A percentile compares a stretch with the other conserved stretches of the same genome.
These are phyloP conservation scores for Tryphoninae sp. DNA, from an alignment of 2,888 invertebrate species.

Conservation along the genomic window DNA sequence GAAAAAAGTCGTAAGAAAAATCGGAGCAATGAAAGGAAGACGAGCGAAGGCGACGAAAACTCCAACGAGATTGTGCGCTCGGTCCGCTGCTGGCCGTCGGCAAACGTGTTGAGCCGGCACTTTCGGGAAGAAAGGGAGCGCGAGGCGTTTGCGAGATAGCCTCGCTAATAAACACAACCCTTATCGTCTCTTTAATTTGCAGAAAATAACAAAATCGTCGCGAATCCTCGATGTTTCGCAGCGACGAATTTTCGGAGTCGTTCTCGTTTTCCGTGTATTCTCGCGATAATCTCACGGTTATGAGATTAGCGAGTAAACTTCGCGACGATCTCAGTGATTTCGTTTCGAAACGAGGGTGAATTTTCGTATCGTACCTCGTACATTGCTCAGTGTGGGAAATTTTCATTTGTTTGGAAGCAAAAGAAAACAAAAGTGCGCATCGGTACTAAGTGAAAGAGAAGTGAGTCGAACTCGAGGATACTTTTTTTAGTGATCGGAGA, in stretches of 20 bases:
- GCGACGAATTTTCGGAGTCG: constrained; percentile 18
- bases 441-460: constrained; percentile 18
- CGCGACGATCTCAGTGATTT: background rate
- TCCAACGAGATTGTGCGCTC: constrained; percentile 49
- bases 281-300: constrained; percentile 14
- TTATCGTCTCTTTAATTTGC: background rate
- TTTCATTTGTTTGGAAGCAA: background rate
- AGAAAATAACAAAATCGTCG: too few relatives aligned
- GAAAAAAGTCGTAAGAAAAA: background rate
- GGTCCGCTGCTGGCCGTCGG: constrained; percentile 58
- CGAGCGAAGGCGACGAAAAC: constrained; percentile 23
- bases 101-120: constrained; percentile 59
- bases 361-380: background rate
- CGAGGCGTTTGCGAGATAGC: constrained; percentile 31
- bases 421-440: constrained; percentile 20
- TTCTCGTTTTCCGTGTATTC: constrained; percentile 40
- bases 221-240: background rate
- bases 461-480: constrained; percentile 39
- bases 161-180: background rate
- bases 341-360: background rate
- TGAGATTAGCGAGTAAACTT: constrained; percentile 33
- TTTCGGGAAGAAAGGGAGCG: constrained; percentile 31
- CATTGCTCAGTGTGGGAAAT: background rate
- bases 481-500: constrained; percentile 13
- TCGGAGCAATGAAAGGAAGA: constrained; percentile 26